phyloP scores from a whole-genome alignment of 2,113 vertebrate genomes.

The Bufo bufo region DNA sequence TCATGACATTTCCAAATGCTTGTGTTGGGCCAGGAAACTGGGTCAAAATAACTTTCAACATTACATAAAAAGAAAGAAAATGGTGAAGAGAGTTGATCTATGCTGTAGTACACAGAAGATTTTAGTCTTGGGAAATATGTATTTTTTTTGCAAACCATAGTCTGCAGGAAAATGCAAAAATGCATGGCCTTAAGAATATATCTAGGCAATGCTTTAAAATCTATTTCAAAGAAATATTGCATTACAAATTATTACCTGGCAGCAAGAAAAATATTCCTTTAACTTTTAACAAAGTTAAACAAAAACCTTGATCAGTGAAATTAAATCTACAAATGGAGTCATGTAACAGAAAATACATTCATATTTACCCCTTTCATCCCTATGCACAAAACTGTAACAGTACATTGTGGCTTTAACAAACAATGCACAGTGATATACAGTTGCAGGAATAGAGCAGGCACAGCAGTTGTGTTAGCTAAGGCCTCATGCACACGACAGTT shows the following conservation, averaged over 20 bases:
- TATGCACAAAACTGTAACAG: no score
- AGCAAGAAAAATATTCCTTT: neutral
- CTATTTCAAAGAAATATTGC: neutral
- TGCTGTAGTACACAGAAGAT: neutral
- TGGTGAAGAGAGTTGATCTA: neutral
- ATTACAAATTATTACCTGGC: neutral
- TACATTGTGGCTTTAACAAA: no score
- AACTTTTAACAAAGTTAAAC: neutral
- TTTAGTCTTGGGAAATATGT: neutral
- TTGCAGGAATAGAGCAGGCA: no score
- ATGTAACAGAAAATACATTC: neutral
- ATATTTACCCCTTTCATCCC: no score
- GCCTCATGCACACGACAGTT: no score
- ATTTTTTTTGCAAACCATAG: neutral
- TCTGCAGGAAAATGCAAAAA: neutral
- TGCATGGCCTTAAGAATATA: neutral
- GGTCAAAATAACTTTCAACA: neutral
- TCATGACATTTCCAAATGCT: neutral
- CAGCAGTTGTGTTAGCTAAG: no score
- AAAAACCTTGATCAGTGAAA: neutral
- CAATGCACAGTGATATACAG: no score
- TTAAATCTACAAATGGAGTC: neutral
- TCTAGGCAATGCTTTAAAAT: neutral
- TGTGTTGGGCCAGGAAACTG: neutral
- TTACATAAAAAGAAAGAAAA: neutral